phyloP scores from a whole-genome alignment of 35 echinoderm and acorn worm genomes.

The Eucidaris tribuloides region DNA sequence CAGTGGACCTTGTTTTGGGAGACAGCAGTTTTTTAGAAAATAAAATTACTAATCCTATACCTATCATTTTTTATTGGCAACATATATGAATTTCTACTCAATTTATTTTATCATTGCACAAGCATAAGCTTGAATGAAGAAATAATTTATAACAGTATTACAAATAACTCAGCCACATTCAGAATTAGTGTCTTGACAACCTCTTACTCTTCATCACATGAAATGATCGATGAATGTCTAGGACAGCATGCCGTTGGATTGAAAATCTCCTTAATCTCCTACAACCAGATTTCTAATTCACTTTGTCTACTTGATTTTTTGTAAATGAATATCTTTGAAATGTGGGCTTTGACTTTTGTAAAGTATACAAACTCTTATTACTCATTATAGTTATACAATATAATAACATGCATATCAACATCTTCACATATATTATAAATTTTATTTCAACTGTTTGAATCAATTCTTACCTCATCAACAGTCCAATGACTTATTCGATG shows the following conservation, averaged over 20 bases:
- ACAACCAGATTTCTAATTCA: not conserved
- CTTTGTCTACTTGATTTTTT: not conserved
- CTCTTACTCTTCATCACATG: not conserved
- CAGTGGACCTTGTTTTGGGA: too few relatives aligned
- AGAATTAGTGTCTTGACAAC: not conserved
- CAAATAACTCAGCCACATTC: too few relatives aligned
- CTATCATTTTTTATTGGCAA: not conserved
- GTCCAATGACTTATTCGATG: too few relatives aligned
- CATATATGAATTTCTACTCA: not conserved
- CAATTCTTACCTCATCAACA: too few relatives aligned
- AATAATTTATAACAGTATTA: too few relatives aligned
- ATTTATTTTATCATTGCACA: too few relatives aligned
- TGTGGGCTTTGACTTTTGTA: not conserved
- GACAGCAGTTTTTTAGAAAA: too few relatives aligned
- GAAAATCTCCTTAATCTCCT: too few relatives aligned
- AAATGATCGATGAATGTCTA: not conserved
- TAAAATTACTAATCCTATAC: too few relatives aligned
- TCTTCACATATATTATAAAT: constrained; percentile 49
- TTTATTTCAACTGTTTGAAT: too few relatives aligned
- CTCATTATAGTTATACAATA: not conserved
- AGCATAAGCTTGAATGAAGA: too few relatives aligned
- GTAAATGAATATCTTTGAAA: not conserved
- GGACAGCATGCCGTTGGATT: not conserved
- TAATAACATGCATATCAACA: not conserved
- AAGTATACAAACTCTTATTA: not conserved